Conservation (phyloP, 30 jellyfish, hydroid and myxozoan genomes). For the Mastigias papua region DNA sequence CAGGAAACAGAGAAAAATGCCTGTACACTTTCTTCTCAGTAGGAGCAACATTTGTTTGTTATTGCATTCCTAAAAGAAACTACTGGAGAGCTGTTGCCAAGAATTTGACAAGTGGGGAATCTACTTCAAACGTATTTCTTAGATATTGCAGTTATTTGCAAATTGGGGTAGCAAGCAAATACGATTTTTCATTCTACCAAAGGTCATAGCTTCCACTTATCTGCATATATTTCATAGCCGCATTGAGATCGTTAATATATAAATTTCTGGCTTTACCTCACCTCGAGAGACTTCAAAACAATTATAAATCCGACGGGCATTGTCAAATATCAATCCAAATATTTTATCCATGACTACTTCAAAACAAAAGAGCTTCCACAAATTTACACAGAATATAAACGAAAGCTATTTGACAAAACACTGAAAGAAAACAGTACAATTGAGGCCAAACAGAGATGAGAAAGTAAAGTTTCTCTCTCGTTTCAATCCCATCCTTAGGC, state of each 20-base stretch:
- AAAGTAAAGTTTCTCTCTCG: neutral
- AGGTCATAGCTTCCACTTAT: no score
- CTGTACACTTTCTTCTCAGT: no score
- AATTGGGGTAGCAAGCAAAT: no score
- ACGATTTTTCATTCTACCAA: neutral
- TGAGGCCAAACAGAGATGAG: neutral
- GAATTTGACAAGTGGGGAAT: no score
- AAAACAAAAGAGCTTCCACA: neutral
- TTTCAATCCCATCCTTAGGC: neutral
- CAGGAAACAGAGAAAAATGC: no score
- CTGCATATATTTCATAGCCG: neutral
- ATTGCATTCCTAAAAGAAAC: no score
- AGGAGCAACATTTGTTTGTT: no score
- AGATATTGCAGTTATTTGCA: no score
- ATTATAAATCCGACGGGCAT: neutral
- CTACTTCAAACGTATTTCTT: no score
- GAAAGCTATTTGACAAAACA: neutral
- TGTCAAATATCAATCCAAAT: neutral
- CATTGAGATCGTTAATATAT: neutral
- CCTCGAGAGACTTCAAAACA: neutral
- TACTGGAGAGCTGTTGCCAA: no score
- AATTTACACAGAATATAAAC: neutral
- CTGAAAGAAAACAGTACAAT: slow-evolving; percentile 4
- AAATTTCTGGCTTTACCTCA: neutral
- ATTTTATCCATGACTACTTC: neutral